These are phyloP conservation scores for Megatriorchis doriae DNA, from an alignment of 2,113 vertebrate genomes.

Conservation along the genomic window DNA sequence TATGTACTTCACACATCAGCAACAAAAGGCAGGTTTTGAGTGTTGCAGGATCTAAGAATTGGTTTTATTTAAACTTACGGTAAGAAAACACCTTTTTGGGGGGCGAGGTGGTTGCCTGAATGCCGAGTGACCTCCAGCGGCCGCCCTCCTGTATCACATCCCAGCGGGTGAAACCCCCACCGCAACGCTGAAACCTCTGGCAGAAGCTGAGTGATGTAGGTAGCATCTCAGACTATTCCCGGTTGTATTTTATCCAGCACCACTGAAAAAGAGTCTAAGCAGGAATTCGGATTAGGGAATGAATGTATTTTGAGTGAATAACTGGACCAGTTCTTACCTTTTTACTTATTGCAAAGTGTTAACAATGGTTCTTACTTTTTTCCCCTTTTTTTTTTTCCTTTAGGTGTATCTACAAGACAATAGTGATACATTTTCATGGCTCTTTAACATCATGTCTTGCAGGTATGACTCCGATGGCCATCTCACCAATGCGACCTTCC, in stretches of 20 bases:
- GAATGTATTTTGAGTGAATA: background rate
- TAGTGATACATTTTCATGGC: background rate
- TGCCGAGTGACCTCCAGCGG: conserved; percentile 68
- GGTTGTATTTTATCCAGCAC: background rate
- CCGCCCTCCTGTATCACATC: background rate
- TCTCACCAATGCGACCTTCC: conserved; percentile 90
- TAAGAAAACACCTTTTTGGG: background rate
- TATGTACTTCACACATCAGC: conserved; percentile 44
- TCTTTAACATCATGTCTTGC: conserved; percentile 22
- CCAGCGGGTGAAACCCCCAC: background rate
- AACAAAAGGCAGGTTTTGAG: background rate
- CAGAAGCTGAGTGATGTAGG: background rate
- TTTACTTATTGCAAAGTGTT: background rate
- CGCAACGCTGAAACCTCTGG: background rate
- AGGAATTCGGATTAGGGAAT: background rate
- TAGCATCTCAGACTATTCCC: background rate
- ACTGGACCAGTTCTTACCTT: background rate
- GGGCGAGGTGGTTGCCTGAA: conserved; percentile 29
- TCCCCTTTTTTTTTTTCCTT: background rate
- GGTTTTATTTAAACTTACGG: background rate
- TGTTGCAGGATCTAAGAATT: background rate
- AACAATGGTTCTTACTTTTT: background rate
- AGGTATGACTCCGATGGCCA: conserved; percentile 92
- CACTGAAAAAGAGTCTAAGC: background rate
- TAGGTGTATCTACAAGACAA: background rate